Evolutionary conservation across 2,797 vertebrate genomes (phyloP), one percentile per base, ranked within the genome.

Genomic region (Halcyon smyrnensis): DNA sequence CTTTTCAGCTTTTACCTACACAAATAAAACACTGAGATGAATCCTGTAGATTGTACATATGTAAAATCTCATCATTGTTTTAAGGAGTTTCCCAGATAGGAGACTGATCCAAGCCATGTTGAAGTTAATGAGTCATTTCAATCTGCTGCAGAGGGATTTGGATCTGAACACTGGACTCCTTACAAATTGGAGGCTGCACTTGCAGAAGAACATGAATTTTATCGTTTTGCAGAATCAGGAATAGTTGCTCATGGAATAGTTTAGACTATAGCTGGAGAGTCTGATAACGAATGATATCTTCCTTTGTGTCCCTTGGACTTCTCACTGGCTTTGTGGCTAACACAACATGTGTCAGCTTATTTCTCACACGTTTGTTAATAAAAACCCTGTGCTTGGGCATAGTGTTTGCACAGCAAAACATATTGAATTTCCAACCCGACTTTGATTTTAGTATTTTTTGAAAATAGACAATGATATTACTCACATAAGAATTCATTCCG

Each of bases 181-280:
- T 50, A 76, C 87, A 83, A 84, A 85, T 8, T 83, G 74, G 64
- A 88, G 87, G 34, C 46, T 92, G 79, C 41, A 7, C 28, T 90
- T 81, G 5, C 54, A 19, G 1, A 37, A 87, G 36, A 91, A 62
- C 60, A 54, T 4, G 11, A 15, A 41, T 95, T 85, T 87, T 91
- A 96, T 95, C 46, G 41, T 78, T 89, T 80, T 63, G 37, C 50
- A 89, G 75, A 78, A 80, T 94, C 87, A 83, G 64, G 41, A 67
- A 15, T 87, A 59, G 51, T 57, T 81, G 84, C 43, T 69, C 25
- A 2, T 36, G 56, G 54, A 87, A 81, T 30, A 87, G 79, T 74
- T 94, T 46, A 82, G 77, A 23, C 59, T 71, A 7, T 0, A 77
- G 51, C 0, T 88, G 36, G 59, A 93, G 43, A 63, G 20, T 32